These are phyloP conservation scores for Labrus mixtus DNA, from an alignment of 2,113 vertebrate genomes.

Conservation along the genomic window DNA sequence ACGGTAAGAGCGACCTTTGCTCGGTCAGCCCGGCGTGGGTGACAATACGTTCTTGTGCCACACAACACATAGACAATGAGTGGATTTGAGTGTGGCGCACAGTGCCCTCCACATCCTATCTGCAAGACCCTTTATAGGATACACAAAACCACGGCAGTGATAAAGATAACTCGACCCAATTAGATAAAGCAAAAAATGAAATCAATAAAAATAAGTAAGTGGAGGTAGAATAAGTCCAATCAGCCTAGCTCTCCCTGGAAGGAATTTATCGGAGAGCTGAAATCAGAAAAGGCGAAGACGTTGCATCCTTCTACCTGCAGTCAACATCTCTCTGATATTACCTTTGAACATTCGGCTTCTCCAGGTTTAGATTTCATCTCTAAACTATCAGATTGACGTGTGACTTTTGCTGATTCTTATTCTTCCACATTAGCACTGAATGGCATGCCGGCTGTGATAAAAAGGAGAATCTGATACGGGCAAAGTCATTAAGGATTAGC, in stretches of 20 bases:
- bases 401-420: slow-evolving; percentile 30
- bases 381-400: background rate
- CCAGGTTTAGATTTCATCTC: slow-evolving; percentile 4
- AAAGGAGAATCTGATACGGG: slow-evolving; percentile 48
- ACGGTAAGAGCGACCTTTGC: too few relatives aligned
- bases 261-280: slow-evolving; percentile 3
- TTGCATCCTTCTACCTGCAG: background rate
- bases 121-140: too few relatives aligned
- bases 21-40: too few relatives aligned
- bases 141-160: background rate
- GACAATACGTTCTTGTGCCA: too few relatives aligned
- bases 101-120: too few relatives aligned
- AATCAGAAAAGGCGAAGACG: background rate
- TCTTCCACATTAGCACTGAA: slow-evolving; percentile 29
- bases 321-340: slow-evolving; percentile 6
- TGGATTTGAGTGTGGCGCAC: too few relatives aligned
- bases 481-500: slow-evolving; percentile 61
- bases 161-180: background rate
- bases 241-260: slow-evolving; percentile 16
- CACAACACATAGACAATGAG: too few relatives aligned
- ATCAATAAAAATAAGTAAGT: background rate
- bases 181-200: background rate
- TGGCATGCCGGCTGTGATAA: slow-evolving; percentile 30
- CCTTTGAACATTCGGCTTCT: slow-evolving; percentile 10
- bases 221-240: background rate